Evolutionary conservation across 2,113 vertebrate genomes (phyloP).

Genomic region (Oryzias curvinotus): DNA sequence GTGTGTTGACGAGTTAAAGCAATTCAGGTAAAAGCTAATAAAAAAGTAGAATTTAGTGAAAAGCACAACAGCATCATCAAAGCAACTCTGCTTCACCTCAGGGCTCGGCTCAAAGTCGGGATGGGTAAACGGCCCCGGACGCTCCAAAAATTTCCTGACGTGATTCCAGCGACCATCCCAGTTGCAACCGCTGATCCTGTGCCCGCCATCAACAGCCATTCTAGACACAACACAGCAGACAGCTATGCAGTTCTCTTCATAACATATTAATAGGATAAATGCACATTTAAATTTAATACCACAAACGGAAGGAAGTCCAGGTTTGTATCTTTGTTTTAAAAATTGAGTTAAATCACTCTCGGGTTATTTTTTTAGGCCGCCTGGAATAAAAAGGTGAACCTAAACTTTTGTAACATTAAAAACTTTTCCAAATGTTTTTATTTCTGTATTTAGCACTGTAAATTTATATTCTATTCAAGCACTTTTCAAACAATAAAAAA

Average conservation of each 20-base stretch:
- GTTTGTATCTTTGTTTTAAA: too few relatives aligned
- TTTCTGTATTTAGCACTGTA: too few relatives aligned
- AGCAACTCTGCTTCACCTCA: conserved; percentile 79
- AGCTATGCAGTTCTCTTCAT: neutral
- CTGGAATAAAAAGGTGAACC: too few relatives aligned
- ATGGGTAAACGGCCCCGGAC: conserved; percentile 96
- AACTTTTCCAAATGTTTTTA: too few relatives aligned
- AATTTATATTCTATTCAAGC: neutral
- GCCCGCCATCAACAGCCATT: conserved; percentile 97
- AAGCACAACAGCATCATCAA: neutral
- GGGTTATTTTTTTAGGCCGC: too few relatives aligned
- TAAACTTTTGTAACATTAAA: too few relatives aligned
- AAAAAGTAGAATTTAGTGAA: neutral
- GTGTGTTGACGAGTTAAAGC: neutral
- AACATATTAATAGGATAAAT: neutral
- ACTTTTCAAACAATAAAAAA: neutral
- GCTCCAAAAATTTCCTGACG: conserved; percentile 95
- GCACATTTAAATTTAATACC: neutral
- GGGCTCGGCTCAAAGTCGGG: conserved; percentile 97
- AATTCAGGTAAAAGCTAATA: neutral
- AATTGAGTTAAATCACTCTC: too few relatives aligned
- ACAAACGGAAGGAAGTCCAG: too few relatives aligned
- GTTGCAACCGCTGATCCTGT: conserved; percentile 85
- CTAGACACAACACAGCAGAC: conserved; percentile 82
- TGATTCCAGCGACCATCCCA: conserved; percentile 99